Percentiles rank a stretch among this genome's conserved stretches.
Conservation (phyloP, 64 coral and sea anemone species). For the Montipora foliosa region DNA sequence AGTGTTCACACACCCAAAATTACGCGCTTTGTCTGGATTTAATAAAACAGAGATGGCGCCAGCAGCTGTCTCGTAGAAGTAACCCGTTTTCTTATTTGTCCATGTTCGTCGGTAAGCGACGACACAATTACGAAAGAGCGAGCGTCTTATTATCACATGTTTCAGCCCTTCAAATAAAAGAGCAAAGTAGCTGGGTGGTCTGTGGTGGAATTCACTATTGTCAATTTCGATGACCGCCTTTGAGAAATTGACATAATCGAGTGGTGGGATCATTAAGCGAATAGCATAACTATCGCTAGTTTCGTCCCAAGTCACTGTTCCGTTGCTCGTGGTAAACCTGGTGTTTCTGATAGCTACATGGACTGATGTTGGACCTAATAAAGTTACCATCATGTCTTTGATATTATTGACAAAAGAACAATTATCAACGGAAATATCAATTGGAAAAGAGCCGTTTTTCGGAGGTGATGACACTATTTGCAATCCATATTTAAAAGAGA, state of each 20-base stretch:
- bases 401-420: background rate
- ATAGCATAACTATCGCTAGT: background rate
- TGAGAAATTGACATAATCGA: background rate
- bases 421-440: background rate
- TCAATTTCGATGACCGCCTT: constrained; percentile 1
- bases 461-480: too few relatives aligned
- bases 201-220: background rate
- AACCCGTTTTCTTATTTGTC: background rate
- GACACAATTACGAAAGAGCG: too few relatives aligned
- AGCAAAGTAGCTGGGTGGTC: too few relatives aligned
- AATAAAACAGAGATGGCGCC: too few relatives aligned
- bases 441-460: background rate
- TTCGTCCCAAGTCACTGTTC: background rate
- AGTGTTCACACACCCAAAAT: too few relatives aligned
- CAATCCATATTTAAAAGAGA: too few relatives aligned
- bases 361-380: background rate
- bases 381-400: background rate
- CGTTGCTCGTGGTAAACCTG: background rate
- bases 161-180: too few relatives aligned
- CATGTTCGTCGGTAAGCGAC: too few relatives aligned
- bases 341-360: background rate
- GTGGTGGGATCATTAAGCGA: background rate
- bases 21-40: too few relatives aligned
- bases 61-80: too few relatives aligned
- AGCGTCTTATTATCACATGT: too few relatives aligned